Conservation (phyloP, 92 coral and sea anemone species). For the Actinostola sp. region DNA sequence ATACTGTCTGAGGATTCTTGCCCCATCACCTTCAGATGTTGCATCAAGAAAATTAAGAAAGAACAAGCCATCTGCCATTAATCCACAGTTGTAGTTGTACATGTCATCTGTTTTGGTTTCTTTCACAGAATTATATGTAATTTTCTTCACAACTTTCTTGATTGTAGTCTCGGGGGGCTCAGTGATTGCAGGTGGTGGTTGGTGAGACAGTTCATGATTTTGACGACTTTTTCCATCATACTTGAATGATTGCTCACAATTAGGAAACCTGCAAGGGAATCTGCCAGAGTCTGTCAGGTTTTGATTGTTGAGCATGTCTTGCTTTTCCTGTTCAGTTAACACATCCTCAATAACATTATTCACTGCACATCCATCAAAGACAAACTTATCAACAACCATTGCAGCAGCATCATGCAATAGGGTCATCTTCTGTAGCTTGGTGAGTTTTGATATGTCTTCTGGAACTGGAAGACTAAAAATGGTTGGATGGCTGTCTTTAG, state of each 20-base stretch:
- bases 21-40: slow-evolving; percentile 60
- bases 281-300: not conserved
- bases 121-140: not conserved
- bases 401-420: not conserved
- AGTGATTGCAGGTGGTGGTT: too few relatives aligned
- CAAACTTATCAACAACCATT: not conserved
- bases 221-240: too few relatives aligned
- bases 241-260: too few relatives aligned
- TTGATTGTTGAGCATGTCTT: not conserved
- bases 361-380: not conserved
- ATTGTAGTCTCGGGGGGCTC: not conserved
- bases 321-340: not conserved
- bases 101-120: slow-evolving; percentile 48
- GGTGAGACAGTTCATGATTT: too few relatives aligned
- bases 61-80: slow-evolving; percentile 56
- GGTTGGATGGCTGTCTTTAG: too few relatives aligned
- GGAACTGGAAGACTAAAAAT: too few relatives aligned
- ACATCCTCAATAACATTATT: not conserved
- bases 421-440: not conserved
- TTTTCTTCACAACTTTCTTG: not conserved
- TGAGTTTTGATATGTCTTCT: too few relatives aligned
- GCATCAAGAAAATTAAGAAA: slow-evolving; percentile 68
- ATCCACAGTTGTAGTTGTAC: slow-evolving; percentile 59
- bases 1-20: slow-evolving; percentile 61
- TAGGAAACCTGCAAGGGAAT: not conserved